Evolutionary conservation across 2,888 invertebrate species (phyloP).

Genomic region (Aphidoletes aphidimyza): DNA sequence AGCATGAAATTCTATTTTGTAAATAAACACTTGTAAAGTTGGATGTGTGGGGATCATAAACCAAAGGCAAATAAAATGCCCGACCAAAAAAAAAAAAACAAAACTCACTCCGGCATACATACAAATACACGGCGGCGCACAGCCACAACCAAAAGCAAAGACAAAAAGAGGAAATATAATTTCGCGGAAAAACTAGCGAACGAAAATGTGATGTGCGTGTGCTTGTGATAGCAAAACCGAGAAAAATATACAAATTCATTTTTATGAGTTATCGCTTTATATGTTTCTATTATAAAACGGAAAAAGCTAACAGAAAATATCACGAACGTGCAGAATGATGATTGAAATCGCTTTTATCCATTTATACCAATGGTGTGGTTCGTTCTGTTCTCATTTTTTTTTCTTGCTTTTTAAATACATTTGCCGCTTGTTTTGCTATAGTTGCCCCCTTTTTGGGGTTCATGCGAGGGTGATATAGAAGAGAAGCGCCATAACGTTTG

Average conservation of each 20-base stretch:
- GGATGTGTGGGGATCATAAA: conserved; percentile 1
- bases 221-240: neutral
- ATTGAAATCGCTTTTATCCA: conserved; percentile 22
- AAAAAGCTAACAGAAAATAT: conserved; percentile 38
- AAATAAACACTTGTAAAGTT: conserved; percentile 38
- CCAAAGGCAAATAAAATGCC: neutral
- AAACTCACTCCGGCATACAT: neutral
- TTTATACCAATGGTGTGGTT: neutral
- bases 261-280: conserved; percentile 42
- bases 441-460: neutral
- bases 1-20: conserved; percentile 10
- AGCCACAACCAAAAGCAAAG: neutral
- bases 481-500: neutral
- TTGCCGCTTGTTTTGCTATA: conserved; percentile 1
- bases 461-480: neutral
- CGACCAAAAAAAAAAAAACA: neutral
- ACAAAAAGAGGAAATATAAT: neutral
- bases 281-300: conserved; percentile 4
- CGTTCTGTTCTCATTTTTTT: neutral
- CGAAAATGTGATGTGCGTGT: neutral
- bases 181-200: conserved; percentile 13
- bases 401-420: neutral
- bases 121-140: neutral
- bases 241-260: neutral
- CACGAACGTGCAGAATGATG: conserved; percentile 35